Base-by-base conservation (phyloP, 1,140 invertebrate genomes). In the Macrostomum lignano region DNA sequence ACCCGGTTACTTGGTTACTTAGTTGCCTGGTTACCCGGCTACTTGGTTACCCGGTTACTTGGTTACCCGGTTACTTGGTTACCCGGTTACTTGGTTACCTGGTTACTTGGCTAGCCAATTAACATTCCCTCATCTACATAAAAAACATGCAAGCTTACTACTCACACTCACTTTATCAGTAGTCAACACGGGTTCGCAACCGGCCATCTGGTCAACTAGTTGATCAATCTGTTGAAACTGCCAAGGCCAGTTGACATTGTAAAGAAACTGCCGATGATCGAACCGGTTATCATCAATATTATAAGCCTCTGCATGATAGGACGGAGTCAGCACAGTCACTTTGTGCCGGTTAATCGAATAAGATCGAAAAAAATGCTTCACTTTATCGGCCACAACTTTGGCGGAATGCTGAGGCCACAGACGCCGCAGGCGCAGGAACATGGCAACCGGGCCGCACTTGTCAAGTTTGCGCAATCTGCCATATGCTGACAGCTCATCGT, bases 341-440 rank as follows among this genome's bases (percentile, higher is more conserved):
- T 98, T 98, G 55, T 98, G 91, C 2, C 91, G 49, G 45, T 98
- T 94, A 23, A 88, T 77, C 6, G 84, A 74, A 54, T 98, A 96
- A 44, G 72, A 77, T 11, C 74, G 67, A 57, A 78, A 94, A 59
- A 98, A 98, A 46, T 79, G 74, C 58, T 93, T 93, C 25, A 98
- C 86, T 62, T 96, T 96, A 25, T 77, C 72, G 2, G 77, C 76
- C 24, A 93, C 47, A 72, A 70, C 61, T 79, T 69, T 43, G 68
- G 65, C 1, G 76, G 72, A 0, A 69, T 67, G 37, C 14, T 65
- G 70, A 19, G 60, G 63, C 82, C 84, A 93, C 1, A 63, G 64
- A 41, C 74, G 67, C 0, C 79, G 64, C 6, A 96, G 60, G 44
- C 77, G 76, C 44, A 74, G 74, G 51, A 86, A 94, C 79, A 94